Evolutionary conservation across 2,888 invertebrate species (phyloP).

Genomic region (Brachypalpus laphriformis): DNA sequence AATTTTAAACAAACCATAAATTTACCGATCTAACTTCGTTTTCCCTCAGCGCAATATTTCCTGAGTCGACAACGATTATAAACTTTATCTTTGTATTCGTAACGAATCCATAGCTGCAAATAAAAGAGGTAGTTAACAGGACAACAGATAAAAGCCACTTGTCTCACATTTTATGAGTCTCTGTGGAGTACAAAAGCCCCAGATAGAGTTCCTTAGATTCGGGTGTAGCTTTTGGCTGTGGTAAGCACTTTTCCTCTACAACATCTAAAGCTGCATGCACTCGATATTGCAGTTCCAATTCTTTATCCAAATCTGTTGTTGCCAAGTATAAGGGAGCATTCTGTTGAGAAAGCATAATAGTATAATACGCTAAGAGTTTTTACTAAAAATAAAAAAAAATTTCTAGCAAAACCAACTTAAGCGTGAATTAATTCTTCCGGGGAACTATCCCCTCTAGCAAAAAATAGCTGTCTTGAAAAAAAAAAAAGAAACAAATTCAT

Average conservation of each 20-base stretch:
- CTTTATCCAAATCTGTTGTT: slow-evolving; percentile 90
- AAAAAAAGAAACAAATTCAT: too few relatives aligned
- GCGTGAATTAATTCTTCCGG: too few relatives aligned
- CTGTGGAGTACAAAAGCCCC: slow-evolving; percentile 95
- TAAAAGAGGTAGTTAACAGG: background rate
- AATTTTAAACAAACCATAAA: too few relatives aligned
- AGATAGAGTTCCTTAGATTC: slow-evolving; percentile 95
- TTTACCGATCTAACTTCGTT: slow-evolving; percentile 95
- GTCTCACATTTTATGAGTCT: slow-evolving; percentile 97
- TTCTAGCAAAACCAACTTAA: too few relatives aligned
- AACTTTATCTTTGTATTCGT: slow-evolving; percentile 98
- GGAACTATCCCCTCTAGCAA: too few relatives aligned
- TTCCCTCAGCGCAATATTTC: slow-evolving; percentile 93
- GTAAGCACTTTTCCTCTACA: slow-evolving; percentile 82
- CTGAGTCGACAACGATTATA: slow-evolving; percentile 95
- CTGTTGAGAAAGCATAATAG: slow-evolving; percentile 86
- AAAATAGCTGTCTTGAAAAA: too few relatives aligned
- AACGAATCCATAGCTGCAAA: slow-evolving; percentile 94
- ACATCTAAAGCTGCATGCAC: slow-evolving; percentile 90
- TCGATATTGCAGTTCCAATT: slow-evolving; percentile 95
- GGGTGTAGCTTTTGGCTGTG: slow-evolving; percentile 86
- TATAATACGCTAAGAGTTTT: too few relatives aligned
- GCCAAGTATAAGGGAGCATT: slow-evolving; percentile 96
- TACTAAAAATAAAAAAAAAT: too few relatives aligned
- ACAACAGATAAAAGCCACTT: slow-evolving; percentile 79